Evolutionary conservation across 2,113 vertebrate genomes (phyloP), one percentile per base, ranked within the genome.

Genomic region (Chaetodon trifascialis): DNA sequence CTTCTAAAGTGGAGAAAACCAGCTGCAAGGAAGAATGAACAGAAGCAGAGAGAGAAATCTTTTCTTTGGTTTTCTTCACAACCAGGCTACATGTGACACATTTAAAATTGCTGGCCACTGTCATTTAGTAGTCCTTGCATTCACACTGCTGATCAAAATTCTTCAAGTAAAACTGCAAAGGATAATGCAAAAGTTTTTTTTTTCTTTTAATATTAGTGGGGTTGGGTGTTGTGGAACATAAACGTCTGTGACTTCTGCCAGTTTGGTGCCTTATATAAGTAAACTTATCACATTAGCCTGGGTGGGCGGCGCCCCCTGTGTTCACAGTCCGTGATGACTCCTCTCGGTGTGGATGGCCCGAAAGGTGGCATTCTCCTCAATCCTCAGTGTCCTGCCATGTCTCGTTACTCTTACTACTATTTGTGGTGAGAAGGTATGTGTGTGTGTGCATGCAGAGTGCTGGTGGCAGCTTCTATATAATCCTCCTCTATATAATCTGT

Each of bases 1-100:
- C 38, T 56, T 11, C 38, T 51, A 76, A 63, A 64, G 64, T 30
- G 21, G 23, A 83, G 30, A 80, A 60, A 51, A 51, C 16, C 56
- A 47, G 76, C 64, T 40, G 16, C 63, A 52, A 56, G 51, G 42
- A 25, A 47, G 56, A 76, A 40, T 7, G n/a, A 54, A 46, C 58
- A 46, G 36, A 67, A 46, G 47, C 30, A 21, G 21, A 71, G 0
- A 36, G 9, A 54, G 46, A 23, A n/a, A 5, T 14, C 0, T 3
- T 21, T 54, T 51, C 1, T 44, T 12, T 40, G 9, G 0, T 44
- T 52, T 59, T 49, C 12, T 36, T 25, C 44, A 62, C 16, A 34
- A 11, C 12, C 36, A 2, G 23, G 15, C 16, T 8, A 1, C 2
- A 54, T 17, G 51, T n/a, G 38, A 46, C 10, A 40, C 25, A 66